Conservation (phyloP, 1,140 invertebrate species). For the Drosophila guanche region DNA sequence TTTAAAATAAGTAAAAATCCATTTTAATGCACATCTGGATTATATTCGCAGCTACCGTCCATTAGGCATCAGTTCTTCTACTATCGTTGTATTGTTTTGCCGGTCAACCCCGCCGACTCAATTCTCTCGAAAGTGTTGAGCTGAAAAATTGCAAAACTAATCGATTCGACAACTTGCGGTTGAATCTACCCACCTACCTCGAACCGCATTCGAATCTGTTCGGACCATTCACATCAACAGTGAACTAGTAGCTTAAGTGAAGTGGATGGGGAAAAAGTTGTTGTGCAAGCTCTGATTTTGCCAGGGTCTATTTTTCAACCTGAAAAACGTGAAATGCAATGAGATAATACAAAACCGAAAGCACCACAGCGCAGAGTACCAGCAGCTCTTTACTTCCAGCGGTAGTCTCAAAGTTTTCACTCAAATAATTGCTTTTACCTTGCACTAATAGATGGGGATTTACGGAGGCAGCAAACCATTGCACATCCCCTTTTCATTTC, state of each 20-base stretch:
- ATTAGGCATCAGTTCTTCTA: slow-evolving; percentile 2
- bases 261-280: slow-evolving; percentile 16
- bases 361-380: slow-evolving; percentile 2
- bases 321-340: slow-evolving; percentile 42
- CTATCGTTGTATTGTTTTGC: slow-evolving; percentile 2
- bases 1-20: slow-evolving; percentile 6
- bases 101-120: slow-evolving; percentile 8
- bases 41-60: neutral
- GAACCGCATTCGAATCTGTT: slow-evolving; percentile 8
- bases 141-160: slow-evolving; percentile 54
- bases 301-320: slow-evolving; percentile 11
- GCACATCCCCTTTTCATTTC: neutral
- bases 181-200: neutral
- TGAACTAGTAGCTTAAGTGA: slow-evolving; percentile 13
- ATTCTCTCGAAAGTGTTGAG: slow-evolving; percentile 30
- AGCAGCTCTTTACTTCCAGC: slow-evolving; percentile 29
- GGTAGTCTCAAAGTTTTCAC: slow-evolving; percentile 50
- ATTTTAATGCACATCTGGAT: slow-evolving; percentile 9
- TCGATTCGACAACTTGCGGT: slow-evolving; percentile 22
- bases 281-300: slow-evolving; percentile 6
- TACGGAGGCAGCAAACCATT: neutral
- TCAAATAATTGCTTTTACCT: slow-evolving; percentile 69
- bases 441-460: slow-evolving; percentile 55
- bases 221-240: slow-evolving; percentile 43
- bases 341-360: slow-evolving; percentile 52